Percentiles rank a stretch among this genome's conserved stretches.
Evolutionary conservation across 2,113 vertebrate genomes (phyloP).

Genomic region (Aptenodytes forsteri): DNA sequence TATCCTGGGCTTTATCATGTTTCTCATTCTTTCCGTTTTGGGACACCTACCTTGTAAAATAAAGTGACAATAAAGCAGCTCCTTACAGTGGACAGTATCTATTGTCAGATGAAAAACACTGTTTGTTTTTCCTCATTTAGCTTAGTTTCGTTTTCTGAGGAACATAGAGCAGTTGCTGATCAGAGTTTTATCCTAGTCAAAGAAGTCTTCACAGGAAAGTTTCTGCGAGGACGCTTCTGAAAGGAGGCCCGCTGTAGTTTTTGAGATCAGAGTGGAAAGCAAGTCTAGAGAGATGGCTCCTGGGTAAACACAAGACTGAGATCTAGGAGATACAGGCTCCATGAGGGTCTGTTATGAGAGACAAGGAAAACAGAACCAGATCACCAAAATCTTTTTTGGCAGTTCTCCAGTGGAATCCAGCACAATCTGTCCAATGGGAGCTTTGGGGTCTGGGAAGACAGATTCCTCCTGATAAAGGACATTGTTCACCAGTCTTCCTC

Average conservation of each 20-base stretch:
- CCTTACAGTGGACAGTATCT: neutral
- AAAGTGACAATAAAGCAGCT: neutral
- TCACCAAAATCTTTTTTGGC: neutral
- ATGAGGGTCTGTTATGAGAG: neutral
- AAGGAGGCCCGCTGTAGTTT: neutral
- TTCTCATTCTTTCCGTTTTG: neutral
- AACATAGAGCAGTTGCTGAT: neutral
- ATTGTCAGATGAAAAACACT: neutral
- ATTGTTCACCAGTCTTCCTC: neutral
- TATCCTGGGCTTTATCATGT: neutral
- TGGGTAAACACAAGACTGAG: neutral
- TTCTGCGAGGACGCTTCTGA: neutral
- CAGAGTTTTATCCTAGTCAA: neutral
- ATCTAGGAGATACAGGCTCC: neutral
- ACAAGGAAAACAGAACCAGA: neutral
- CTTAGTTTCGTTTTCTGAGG: neutral
- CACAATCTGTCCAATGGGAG: neutral
- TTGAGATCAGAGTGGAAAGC: neutral
- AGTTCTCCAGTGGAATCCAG: neutral
- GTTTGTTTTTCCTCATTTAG: neutral
- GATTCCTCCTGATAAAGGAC: neutral
- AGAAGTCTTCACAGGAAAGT: neutral
- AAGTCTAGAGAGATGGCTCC: neutral
- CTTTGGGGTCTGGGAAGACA: neutral
- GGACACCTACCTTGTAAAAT: neutral